Conservation (phyloP, 2,888 invertebrate genomes). For the Spodoptera exigua region DNA sequence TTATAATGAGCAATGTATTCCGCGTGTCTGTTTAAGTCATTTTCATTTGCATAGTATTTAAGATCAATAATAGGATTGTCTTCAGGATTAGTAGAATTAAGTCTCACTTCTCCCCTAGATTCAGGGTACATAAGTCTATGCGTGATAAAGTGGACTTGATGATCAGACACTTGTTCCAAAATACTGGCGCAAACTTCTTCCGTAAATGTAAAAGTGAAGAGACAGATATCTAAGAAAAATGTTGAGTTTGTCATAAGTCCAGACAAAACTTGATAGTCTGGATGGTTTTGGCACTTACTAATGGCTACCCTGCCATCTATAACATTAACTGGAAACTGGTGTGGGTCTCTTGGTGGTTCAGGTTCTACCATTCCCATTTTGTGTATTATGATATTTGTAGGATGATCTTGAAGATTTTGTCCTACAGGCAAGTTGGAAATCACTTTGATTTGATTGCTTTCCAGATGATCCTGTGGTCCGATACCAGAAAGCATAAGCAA, state of each 20-base stretch:
- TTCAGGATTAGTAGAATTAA: conserved; percentile 86
- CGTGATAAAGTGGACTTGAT: conserved; percentile 43
- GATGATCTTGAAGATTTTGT: conserved; percentile 81
- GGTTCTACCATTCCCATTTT: conserved; percentile 67
- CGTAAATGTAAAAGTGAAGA: conserved; percentile 49
- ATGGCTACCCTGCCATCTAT: conserved; percentile 81
- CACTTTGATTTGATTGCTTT: conserved; percentile 68
- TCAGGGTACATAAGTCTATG: conserved; percentile 72
- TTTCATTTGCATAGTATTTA: conserved; percentile 86
- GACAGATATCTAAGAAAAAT: conserved; percentile 39
- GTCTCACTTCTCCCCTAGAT: conserved; percentile 85
- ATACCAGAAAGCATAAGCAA: conserved; percentile 84
- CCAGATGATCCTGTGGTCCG: conserved; percentile 76
- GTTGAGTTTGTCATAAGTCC: conserved; percentile 18
- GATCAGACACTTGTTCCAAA: conserved; percentile 32
- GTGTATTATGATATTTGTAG: conserved; percentile 61
- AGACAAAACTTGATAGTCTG: conserved; percentile 70
- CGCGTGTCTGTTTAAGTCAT: conserved; percentile 82
- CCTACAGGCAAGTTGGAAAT: conserved; percentile 80
- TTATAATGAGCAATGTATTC: conserved; percentile 69
- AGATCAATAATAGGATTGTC: conserved; percentile 88
- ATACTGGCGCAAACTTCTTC: conserved; percentile 56
- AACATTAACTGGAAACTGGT: conserved; percentile 62
- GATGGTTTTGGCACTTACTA: conserved; percentile 85
- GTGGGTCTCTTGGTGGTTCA: conserved; percentile 51